Percentiles rank a stretch among this genome's conserved stretches.
Evolutionary conservation across 2,797 vertebrate genomes (phyloP).

Genomic region (Acipenser oxyrinchus): DNA sequence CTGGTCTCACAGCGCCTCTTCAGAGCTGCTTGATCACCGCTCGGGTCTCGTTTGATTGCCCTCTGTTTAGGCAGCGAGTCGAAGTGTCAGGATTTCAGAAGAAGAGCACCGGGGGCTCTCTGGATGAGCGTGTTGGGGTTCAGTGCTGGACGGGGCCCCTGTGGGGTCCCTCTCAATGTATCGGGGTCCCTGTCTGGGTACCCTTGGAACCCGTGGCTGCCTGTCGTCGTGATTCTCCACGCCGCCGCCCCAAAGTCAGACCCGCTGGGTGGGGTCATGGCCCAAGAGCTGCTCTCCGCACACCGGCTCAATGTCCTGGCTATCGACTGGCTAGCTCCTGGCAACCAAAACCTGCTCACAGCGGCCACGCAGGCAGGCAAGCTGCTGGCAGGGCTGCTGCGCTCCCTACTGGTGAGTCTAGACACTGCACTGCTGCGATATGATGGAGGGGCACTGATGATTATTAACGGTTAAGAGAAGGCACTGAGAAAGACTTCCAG

Average conservation of each 20-base stretch:
- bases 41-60: too few species aligned
- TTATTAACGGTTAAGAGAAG: too few species aligned
- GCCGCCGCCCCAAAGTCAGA: slow-evolving; percentile 3
- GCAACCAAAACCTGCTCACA: slow-evolving; percentile 6
- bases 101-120: not conserved
- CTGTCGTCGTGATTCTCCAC: slow-evolving; percentile 17
- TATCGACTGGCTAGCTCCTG: slow-evolving; percentile 18
- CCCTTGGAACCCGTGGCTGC: slow-evolving; percentile 8
- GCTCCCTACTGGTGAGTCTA: not conserved
- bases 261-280: slow-evolving; percentile 21
- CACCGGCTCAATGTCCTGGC: slow-evolving; percentile 16
- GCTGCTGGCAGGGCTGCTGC: slow-evolving; percentile 13
- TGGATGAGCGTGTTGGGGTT: slow-evolving; percentile 13
- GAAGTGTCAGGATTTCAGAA: slow-evolving; percentile 8
- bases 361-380: slow-evolving; percentile 12
- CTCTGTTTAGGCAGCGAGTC: not conserved
- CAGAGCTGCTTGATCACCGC: too few species aligned
- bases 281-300: slow-evolving; percentile 10
- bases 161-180: slow-evolving; percentile 10
- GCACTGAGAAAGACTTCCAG: too few species aligned
- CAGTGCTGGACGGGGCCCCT: not conserved
- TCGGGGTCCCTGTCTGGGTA: not conserved
- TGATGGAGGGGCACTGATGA: too few species aligned
- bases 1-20: too few species aligned
- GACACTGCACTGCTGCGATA: not conserved